Evolutionary conservation across 2,888 invertebrate species (phyloP).

Genomic region (Trissoscelio sp.): DNA sequence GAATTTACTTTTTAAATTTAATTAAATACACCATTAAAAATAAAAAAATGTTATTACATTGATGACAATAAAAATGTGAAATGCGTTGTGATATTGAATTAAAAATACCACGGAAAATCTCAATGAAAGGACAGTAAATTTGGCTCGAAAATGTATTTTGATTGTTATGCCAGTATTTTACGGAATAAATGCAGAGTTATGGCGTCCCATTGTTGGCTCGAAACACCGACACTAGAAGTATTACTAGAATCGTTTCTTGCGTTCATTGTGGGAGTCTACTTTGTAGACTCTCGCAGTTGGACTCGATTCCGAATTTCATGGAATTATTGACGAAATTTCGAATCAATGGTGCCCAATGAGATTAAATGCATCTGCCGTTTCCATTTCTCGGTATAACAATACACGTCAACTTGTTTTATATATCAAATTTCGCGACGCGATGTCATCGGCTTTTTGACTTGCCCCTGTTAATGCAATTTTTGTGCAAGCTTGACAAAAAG

Average conservation of each 20-base stretch:
- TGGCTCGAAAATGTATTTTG: conserved; percentile 59
- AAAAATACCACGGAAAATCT: conserved; percentile 34
- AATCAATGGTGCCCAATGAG: conserved; percentile 48
- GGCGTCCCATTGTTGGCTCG: conserved; percentile 59
- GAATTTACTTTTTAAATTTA: no score
- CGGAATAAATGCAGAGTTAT: conserved; percentile 60
- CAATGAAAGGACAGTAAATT: conserved; percentile 62
- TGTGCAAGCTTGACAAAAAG: not conserved
- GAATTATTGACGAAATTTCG: conserved; percentile 63
- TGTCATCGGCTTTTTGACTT: no score
- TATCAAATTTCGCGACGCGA: conserved; percentile 4
- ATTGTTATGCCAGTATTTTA: conserved; percentile 61
- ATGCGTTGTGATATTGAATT: conserved; percentile 26
- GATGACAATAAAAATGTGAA: conserved; percentile 34
- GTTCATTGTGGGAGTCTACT: conserved; percentile 49
- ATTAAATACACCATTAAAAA: no score
- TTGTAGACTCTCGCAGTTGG: conserved; percentile 53
- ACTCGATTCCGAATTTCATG: conserved; percentile 52
- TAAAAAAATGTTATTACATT: no score
- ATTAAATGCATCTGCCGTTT: conserved; percentile 60
- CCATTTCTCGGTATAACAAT: conserved; percentile 36
- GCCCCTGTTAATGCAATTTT: no score
- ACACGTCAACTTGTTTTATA: not conserved
- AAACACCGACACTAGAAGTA: conserved; percentile 37
- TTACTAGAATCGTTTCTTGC: conserved; percentile 13